Evolutionary conservation across 2,888 invertebrate species (phyloP), one percentile per base, ranked within the genome.

Genomic region (Campoplex nolae): DNA sequence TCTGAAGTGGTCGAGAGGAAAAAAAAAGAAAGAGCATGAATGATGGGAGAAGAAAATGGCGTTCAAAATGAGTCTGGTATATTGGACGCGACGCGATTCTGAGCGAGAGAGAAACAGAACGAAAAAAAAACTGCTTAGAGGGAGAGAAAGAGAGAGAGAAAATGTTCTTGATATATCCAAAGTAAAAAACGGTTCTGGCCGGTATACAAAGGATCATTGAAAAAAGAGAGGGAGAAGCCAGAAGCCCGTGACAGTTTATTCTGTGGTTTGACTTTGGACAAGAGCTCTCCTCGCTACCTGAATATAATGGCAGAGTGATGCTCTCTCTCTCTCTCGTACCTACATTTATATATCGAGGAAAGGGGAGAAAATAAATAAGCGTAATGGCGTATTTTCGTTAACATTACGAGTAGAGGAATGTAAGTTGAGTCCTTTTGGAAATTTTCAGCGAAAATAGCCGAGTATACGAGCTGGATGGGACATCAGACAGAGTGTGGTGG

Each of bases 231-330:
- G 16, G 58, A 56, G 54, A 45, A 51, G 38, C 65, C 67, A 81
- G 51, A 71, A 45, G 35, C 68, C 74, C 68, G 51, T 65, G 67
- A 74, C 82, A 73, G 58, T 85, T 82, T 83, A 85, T 84, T 56
- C 79, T 84, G 88, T 58, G 86, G 86, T 86, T 87, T 88, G 81
- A 84, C 86, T 85, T 88, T 54, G 79, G 73, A 82, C 48, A 73
- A 51, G 70, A 67, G 75, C 68, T 77, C 83, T 87, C 81, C 77
- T 74, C 77, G 84, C 73, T 83, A 80, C 88, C 88, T 82, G 81
- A 88, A 85, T 86, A 83, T 80, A 80, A 86, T 78, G 75, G 70
- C 38, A 65, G 23, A 23, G 28, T 23, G 51, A 77, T 58, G 71
- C 73, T 48, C 51, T 23, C 23, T 23, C 45, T 62, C 3, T n/a